Conservation (phyloP, 2,797 vertebrate genomes). For the Acrocephalus scirpaceus region DNA sequence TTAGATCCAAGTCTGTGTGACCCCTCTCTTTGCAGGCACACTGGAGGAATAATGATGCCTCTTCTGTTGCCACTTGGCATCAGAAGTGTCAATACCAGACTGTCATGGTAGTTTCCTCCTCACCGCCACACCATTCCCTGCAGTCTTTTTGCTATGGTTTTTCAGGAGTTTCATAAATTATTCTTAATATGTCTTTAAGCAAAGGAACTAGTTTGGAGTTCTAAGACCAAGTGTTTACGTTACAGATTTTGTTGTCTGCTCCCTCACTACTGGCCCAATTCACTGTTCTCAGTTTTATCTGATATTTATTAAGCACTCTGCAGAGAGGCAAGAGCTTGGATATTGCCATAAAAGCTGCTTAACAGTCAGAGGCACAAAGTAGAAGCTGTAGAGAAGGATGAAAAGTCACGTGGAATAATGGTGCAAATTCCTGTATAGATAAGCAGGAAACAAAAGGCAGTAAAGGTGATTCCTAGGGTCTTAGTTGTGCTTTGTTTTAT, state of each 20-base stretch:
- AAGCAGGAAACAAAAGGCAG: neutral
- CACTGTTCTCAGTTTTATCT: neutral
- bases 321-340: neutral
- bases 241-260: neutral
- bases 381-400: neutral
- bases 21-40: neutral
- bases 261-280: neutral
- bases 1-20: neutral
- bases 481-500: neutral
- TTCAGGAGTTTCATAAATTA: neutral
- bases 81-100: neutral
- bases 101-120: neutral
- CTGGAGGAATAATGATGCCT: neutral
- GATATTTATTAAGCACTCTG: neutral
- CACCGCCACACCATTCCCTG: neutral
- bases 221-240: rapidly evolving
- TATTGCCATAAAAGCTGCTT: neutral
- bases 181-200: neutral
- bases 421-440: neutral
- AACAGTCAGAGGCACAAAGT: neutral
- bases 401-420: rapidly evolving
- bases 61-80: neutral
- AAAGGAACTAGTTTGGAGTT: neutral
- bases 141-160: neutral
- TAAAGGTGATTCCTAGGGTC: neutral